Conservation (phyloP, 2,113 vertebrate species). For the Solenodon paradoxus region DNA sequence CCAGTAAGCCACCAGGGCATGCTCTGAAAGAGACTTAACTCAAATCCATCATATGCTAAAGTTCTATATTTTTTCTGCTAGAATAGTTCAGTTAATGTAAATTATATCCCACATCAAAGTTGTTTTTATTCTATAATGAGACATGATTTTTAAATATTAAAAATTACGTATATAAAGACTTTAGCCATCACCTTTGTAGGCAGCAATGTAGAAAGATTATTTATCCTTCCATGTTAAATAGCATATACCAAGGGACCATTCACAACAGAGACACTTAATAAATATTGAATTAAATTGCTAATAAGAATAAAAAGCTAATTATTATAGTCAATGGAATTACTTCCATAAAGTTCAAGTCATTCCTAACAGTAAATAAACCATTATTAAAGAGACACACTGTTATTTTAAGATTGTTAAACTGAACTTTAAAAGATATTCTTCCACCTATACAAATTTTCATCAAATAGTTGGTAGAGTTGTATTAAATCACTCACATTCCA, state of each 20-base stretch:
- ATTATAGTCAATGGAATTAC: not conserved
- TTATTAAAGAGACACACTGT: not conserved
- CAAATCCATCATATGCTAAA: not conserved
- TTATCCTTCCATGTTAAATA: not conserved
- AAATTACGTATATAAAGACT: not conserved
- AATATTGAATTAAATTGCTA: not conserved
- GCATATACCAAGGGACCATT: not conserved
- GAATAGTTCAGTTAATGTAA: not conserved
- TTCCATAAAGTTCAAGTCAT: not conserved
- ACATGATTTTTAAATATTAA: not conserved
- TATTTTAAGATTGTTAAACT: not conserved
- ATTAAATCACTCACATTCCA: not conserved
- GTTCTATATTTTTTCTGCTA: not conserved
- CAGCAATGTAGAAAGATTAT: not conserved
- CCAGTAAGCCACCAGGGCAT: too few relatives aligned
- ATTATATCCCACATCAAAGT: not conserved
- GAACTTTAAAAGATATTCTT: not conserved
- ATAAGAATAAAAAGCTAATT: not conserved
- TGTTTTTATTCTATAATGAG: not conserved
- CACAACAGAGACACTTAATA: not conserved
- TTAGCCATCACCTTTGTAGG: not conserved
- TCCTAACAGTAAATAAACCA: not conserved
- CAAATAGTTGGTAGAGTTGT: not conserved
- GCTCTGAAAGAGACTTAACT: not conserved
- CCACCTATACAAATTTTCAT: not conserved